phyloP scores from a whole-genome alignment of 2,113 vertebrate species.

The Miniopterus natalensis region DNA sequence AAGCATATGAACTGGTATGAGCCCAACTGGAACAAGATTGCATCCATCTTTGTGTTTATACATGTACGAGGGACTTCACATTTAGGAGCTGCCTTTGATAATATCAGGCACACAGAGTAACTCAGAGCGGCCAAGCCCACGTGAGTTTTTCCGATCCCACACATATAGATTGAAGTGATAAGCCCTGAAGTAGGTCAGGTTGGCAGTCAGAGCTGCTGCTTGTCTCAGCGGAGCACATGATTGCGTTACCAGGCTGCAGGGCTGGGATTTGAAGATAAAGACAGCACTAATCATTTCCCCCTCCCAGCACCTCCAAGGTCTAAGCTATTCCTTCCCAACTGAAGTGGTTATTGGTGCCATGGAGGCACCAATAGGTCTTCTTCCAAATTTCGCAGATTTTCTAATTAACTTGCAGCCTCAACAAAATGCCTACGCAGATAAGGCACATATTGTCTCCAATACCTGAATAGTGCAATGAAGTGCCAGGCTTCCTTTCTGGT shows the following conservation, averaged over 20 bases:
- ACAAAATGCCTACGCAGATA: background rate
- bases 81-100: background rate
- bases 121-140: background rate
- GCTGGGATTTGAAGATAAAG: background rate
- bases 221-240: background rate
- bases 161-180: background rate
- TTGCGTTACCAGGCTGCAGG: background rate
- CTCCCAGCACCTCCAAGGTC: background rate
- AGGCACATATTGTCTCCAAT: background rate
- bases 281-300: background rate
- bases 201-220: background rate
- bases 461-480: background rate
- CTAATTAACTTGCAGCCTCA: background rate
- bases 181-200: background rate
- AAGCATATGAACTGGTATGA: background rate
- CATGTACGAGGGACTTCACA: background rate
- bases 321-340: background rate
- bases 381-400: background rate
- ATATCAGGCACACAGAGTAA: background rate
- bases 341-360: background rate
- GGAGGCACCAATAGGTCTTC: background rate
- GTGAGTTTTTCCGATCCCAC: background rate
- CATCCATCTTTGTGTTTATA: background rate
- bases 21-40: background rate
- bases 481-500: background rate